phyloP scores from a whole-genome alignment of 2,113 vertebrate species.

The Axis porcinus region DNA sequence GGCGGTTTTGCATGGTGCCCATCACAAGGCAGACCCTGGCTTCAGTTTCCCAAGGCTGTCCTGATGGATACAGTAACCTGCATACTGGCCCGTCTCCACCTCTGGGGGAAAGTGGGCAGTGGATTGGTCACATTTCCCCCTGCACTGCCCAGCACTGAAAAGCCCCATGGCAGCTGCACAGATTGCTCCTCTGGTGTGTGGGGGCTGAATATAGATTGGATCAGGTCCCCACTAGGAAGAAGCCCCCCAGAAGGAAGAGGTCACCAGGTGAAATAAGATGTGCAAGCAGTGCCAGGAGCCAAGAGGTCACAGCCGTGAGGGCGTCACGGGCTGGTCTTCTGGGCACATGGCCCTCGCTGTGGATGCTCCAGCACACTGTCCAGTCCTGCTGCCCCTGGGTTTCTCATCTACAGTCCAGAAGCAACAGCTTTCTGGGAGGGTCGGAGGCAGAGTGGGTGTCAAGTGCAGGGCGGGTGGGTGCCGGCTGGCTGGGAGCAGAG shows the following conservation, averaged over 20 bases:
- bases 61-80: background rate
- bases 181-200: background rate
- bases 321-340: accelerated
- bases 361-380: background rate
- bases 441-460: too few species aligned
- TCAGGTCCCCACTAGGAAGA: background rate
- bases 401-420: background rate
- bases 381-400: background rate
- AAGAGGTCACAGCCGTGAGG: background rate
- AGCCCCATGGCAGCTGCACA: background rate
- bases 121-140: background rate
- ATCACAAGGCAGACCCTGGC: background rate
- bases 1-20: background rate
- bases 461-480: too few species aligned
- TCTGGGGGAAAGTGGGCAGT: background rate
- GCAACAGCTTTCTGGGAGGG: background rate
- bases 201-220: background rate
- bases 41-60: background rate
- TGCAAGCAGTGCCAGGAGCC: background rate
- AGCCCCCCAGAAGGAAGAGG: background rate
- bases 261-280: background rate
- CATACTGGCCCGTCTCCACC: background rate
- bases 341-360: background rate
- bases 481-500: background rate
- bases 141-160: background rate